Conservation (phyloP, 92 coral and sea anemone genomes). For the Palythoa grandiflora region DNA sequence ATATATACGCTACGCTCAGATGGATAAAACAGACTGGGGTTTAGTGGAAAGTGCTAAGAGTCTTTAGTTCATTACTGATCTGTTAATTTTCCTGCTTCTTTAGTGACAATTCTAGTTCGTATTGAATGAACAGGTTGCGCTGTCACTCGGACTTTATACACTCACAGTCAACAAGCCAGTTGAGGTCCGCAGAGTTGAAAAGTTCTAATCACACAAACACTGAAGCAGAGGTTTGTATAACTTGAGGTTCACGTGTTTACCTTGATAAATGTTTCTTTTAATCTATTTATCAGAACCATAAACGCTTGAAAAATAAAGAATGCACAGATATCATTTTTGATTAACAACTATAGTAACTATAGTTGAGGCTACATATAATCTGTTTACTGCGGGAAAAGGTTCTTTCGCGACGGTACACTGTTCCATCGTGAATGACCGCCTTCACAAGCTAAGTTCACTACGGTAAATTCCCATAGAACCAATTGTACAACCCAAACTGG, state of each 20-base stretch:
- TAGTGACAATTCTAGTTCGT: not conserved
- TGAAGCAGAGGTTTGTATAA: not conserved
- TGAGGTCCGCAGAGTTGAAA: not conserved
- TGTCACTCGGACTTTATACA: not conserved
- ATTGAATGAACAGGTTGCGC: not conserved
- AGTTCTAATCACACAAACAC: not conserved
- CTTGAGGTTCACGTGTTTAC: not conserved
- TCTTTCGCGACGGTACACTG: too few species aligned
- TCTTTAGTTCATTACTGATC: not conserved
- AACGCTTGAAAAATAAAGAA: not conserved
- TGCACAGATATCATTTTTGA: too few species aligned
- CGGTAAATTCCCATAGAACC: too few species aligned
- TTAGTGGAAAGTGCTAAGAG: not conserved
- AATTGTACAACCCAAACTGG: too few species aligned
- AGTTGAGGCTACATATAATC: too few species aligned
- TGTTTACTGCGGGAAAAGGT: too few species aligned
- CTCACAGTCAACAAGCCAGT: slow-evolving; percentile 24
- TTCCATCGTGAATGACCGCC: too few species aligned
- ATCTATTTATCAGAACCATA: not conserved
- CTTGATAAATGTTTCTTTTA: not conserved
- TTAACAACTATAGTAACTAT: not conserved
- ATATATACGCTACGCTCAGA: too few species aligned
- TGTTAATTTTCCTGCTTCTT: not conserved
- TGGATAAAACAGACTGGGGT: too few species aligned
- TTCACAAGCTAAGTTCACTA: too few species aligned